Conservation (phyloP, 2,888 invertebrate species). For the Amphimallon solstitiale region DNA sequence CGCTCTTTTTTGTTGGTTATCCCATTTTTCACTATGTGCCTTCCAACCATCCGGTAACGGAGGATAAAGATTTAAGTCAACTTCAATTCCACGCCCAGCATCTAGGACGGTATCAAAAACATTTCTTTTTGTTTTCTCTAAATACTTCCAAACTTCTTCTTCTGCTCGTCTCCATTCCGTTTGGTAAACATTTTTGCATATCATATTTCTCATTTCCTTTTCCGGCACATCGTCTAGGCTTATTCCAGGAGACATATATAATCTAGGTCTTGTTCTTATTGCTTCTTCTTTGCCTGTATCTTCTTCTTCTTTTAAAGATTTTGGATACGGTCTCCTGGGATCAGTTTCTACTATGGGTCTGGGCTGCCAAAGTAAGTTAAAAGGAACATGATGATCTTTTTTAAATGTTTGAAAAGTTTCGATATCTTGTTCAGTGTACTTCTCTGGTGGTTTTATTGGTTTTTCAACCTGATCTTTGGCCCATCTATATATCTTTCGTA, state of each 20-base stretch:
- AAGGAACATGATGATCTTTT: constrained; percentile 53
- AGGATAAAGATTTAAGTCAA: constrained; percentile 35
- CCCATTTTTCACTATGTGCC: constrained; percentile 54
- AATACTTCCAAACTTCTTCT: constrained; percentile 52
- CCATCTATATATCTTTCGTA: constrained; percentile 39
- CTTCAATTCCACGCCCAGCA: constrained; percentile 17
- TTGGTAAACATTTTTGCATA: constrained; percentile 58
- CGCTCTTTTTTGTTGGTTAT: constrained; percentile 55
- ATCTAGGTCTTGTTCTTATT: constrained; percentile 56
- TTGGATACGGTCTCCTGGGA: constrained; percentile 49
- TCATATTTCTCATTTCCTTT: constrained; percentile 54
- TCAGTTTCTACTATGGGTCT: constrained; percentile 55
- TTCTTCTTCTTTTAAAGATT: constrained; percentile 43
- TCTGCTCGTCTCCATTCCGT: constrained; percentile 56
- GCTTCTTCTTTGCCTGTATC: constrained; percentile 50
- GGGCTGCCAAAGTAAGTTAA: constrained; percentile 54
- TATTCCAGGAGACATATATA: constrained; percentile 58
- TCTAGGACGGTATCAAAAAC: constrained; percentile 41
- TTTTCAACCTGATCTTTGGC: constrained; percentile 45
- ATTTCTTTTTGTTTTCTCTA: constrained; percentile 40
- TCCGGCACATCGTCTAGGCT: constrained; percentile 61
- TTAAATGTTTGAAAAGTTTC: constrained; percentile 54
- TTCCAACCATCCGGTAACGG: constrained; percentile 51
- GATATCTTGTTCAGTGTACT: constrained; percentile 48
- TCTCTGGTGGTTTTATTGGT: constrained; percentile 42